Conservation (phyloP, 1,140 invertebrate species). For the Pectinophora gossypiella region DNA sequence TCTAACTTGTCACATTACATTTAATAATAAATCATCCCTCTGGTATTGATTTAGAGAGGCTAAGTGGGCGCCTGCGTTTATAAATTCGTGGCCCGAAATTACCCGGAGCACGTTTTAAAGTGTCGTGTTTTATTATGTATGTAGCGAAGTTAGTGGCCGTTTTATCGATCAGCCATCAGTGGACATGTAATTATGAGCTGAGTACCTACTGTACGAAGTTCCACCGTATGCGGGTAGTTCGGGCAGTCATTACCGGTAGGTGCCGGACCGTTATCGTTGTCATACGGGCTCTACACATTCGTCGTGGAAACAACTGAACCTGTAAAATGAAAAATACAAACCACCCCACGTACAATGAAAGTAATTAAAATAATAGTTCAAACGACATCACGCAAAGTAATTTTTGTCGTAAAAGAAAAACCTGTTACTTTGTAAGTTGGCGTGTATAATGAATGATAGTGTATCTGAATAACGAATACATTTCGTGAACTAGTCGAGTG, state of each 20-base stretch:
- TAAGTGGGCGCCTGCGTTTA: conserved; percentile 15
- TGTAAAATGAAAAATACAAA: conserved; percentile 40
- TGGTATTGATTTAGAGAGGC: conserved; percentile 44
- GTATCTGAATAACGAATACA: conserved; percentile 14
- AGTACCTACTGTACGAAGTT: neutral
- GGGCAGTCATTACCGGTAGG: conserved; percentile 43
- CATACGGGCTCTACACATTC: conserved; percentile 30
- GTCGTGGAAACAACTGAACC: conserved; percentile 42
- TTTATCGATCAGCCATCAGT: neutral
- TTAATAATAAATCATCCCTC: conserved; percentile 22
- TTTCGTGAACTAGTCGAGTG: conserved; percentile 7
- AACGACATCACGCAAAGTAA: conserved; percentile 55
- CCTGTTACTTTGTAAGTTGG: conserved; percentile 27
- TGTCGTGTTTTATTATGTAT: neutral
- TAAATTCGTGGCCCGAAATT: conserved; percentile 40
- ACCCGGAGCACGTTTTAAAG: conserved; percentile 21
- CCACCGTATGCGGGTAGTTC: conserved; percentile 32
- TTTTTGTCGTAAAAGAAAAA: conserved; percentile 41
- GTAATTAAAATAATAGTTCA: conserved; percentile 69
- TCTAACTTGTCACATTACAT: neutral
- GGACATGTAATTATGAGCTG: neutral
- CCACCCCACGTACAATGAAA: conserved; percentile 51
- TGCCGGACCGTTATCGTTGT: conserved; percentile 28
- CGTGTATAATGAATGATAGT: no score
- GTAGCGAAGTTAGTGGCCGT: neutral